Conservation (phyloP, 2,113 vertebrate genomes). For the Rhynchopsitta pachyrhyncha region DNA sequence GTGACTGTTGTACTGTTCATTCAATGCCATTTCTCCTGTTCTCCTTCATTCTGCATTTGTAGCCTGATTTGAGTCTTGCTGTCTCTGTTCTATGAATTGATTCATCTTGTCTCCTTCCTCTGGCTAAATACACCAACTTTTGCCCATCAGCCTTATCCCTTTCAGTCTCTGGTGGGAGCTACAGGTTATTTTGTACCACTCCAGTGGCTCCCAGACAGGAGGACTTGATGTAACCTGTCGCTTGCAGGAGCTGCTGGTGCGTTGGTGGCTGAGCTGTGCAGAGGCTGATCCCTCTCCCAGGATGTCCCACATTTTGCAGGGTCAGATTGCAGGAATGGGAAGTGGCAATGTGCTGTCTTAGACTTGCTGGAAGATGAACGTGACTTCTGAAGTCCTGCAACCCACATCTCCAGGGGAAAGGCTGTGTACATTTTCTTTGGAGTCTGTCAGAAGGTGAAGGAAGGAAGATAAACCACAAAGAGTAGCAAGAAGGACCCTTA, state of each 20-base stretch:
- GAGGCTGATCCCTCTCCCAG: background rate
- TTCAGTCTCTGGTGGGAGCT: background rate
- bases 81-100: background rate
- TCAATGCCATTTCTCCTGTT: background rate
- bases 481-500: background rate
- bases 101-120: background rate
- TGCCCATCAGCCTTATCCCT: background rate
- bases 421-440: background rate
- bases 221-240: background rate
- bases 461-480: background rate
- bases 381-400: background rate
- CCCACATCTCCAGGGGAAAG: background rate
- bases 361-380: background rate
- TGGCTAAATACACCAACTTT: background rate
- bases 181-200: background rate
- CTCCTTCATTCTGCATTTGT: background rate
- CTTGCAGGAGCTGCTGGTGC: background rate
- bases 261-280: background rate
- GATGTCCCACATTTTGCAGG: background rate
- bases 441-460: background rate
- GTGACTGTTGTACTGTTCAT: background rate
- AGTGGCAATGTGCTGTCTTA: background rate
- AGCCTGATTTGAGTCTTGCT: background rate
- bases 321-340: background rate
- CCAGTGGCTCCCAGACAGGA: background rate